A percentile compares a stretch with the other conserved stretches of the same genome.
These are phyloP conservation scores for Acanthosoma haemorrhoidale DNA, from an alignment of 2,888 invertebrate species.

Conservation along the genomic window DNA sequence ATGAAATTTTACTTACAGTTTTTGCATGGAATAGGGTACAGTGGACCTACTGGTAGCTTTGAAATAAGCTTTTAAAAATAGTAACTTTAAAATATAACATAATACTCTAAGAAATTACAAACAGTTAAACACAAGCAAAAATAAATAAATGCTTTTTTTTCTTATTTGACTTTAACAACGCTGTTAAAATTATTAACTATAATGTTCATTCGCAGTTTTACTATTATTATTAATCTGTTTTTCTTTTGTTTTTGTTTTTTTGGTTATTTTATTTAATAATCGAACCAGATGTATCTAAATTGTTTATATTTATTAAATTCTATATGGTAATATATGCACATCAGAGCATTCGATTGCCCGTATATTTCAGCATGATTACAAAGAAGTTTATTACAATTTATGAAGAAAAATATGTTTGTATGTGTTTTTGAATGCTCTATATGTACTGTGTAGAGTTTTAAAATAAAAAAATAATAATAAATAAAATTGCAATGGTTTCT, in stretches of 20 bases:
- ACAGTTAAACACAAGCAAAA: not conserved
- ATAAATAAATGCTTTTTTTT: not conserved
- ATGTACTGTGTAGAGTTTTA: slow-evolving; percentile 10
- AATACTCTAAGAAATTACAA: not conserved
- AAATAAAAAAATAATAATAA: not conserved
- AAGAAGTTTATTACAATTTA: slow-evolving; percentile 10
- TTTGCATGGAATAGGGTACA: not conserved
- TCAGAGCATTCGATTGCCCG: slow-evolving; percentile 4
- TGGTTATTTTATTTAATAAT: not conserved
- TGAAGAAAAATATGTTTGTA: slow-evolving; percentile 13
- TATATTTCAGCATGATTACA: slow-evolving; percentile 16
- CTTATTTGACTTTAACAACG: not conserved
- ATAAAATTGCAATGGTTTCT: slow-evolving; percentile 1
- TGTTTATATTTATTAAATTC: not conserved
- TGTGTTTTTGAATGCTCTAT: slow-evolving; percentile 21
- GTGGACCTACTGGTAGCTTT: not conserved
- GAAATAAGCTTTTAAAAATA: not conserved
- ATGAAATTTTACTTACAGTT: slow-evolving; percentile 1
- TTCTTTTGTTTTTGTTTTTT: not conserved
- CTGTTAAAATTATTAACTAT: not conserved
- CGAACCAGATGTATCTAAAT: not conserved
- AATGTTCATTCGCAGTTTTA: not conserved
- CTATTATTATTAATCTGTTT: not conserved
- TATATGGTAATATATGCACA: not conserved
- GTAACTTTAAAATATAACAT: not conserved